Base-by-base conservation (phyloP, 2,888 invertebrate species). In the Platycheirus rosarum region DNA sequence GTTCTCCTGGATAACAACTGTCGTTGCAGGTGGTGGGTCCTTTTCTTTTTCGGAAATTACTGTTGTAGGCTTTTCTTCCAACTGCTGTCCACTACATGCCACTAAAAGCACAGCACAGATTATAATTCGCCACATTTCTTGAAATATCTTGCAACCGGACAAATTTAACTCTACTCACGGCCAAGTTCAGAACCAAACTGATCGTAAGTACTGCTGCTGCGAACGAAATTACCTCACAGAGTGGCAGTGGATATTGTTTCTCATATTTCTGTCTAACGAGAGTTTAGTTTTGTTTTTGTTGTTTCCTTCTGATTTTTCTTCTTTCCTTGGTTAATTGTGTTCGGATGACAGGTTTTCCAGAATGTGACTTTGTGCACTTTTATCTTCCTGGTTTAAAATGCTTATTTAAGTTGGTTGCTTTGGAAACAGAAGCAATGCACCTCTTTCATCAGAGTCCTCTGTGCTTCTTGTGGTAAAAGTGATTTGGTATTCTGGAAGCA, bases 121-220 rank as follows among this genome's bases (percentile, higher is more conserved):
- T n/a, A 82, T 82, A 40, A 82, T 77, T 73, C 82, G 71, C 82
- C 82, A 82, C 82, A 82, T 82, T 68, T 65, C 35, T 48, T 1
- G 4, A 46, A 42, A 18, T 26, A 35, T n/a, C 5, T 57, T 35
- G 37, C 9, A 26, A 74, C 44, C 57, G 62, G 68, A 53, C 49
- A 55, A 13, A 20, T 23, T 32, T 32, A 74, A 69, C 51, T 35
- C 82, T 73, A 68, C 82, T 82, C 82, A 82, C 77, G 82, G 82
- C 82, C 82, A 82, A 82, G 82, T 77, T 82, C 82, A 82, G 73
- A 82, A 77, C 77, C 68, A 42, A 77, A 82, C 82, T 82, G 82
- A 82, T 77, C 71, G 40, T 77, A 77, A 69, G 68, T 68, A 40
- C 46, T 68, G 82, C 77, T 63, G 62, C 57, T 8, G 63, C 55